phyloP scores from a whole-genome alignment of 1,140 invertebrate genomes.

The Ceratoteleas bidentatus region DNA sequence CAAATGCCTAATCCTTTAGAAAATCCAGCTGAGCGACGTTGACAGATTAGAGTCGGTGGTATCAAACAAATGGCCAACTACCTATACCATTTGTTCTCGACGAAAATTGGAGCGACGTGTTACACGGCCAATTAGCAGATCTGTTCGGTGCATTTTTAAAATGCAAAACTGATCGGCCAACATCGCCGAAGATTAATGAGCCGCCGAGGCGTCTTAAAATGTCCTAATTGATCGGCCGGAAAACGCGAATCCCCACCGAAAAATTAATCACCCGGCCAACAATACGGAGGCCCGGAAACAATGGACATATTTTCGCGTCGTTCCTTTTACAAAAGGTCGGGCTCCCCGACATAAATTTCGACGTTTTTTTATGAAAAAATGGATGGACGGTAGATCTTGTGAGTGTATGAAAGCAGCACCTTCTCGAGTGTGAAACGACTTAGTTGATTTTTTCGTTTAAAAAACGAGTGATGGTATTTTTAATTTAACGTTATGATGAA shows the following conservation, averaged over 20 bases:
- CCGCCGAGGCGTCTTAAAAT: constrained; percentile 18
- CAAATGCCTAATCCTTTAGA: constrained; percentile 79
- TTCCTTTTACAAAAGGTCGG: constrained; percentile 40
- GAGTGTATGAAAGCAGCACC: too few species aligned
- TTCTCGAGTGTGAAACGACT: too few species aligned
- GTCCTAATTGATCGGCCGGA: constrained; percentile 32
- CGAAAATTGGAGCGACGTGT: constrained; percentile 37
- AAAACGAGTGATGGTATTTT: too few species aligned
- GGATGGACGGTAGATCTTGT: too few species aligned
- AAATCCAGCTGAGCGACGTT: constrained; percentile 77
- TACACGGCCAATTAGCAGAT: constrained; percentile 26
- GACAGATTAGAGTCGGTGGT: constrained; percentile 72
- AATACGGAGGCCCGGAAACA: constrained; percentile 69
- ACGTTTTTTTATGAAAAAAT: too few species aligned
- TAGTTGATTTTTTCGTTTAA: too few species aligned
- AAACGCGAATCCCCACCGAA: constrained; percentile 55
- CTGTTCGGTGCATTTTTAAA: constrained; percentile 30
- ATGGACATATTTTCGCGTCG: constrained; percentile 73
- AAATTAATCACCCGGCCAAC: constrained; percentile 74
- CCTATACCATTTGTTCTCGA: constrained; percentile 72
- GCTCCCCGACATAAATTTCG: constrained; percentile 67
- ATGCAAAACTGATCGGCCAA: constrained; percentile 5
- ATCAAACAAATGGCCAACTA: constrained; percentile 73
- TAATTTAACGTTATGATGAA: too few species aligned
- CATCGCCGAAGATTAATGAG: constrained; percentile 39